Evolutionary conservation across 2,797 vertebrate species (phyloP), one percentile per base, ranked within the genome.

Genomic region (Triplophysa bombifrons): DNA sequence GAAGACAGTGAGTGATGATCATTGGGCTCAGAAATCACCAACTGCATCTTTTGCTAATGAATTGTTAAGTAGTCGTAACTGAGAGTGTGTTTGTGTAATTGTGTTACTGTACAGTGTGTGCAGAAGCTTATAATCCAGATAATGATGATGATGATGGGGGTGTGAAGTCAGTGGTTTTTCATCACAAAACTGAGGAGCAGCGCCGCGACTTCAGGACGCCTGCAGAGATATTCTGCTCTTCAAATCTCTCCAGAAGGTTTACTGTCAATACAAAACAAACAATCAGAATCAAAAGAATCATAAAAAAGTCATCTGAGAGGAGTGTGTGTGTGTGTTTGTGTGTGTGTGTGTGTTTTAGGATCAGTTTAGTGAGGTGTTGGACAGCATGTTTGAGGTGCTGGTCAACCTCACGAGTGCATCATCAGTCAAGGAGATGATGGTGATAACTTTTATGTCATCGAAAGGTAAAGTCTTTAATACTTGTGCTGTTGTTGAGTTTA

Each of bases 391-490:
- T 87, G 96, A 99, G 89, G 95, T 94, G 82, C 87, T 90, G 86
- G 96, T 98, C 86, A 92, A 85, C 91, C 95, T 78, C 90, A 94
- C 77, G 96, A 98, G 74, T 96, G 98, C 87, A 95, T 98, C 88
- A 98, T 99, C 74, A 95, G 98, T 88, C 97, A 98, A 88, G 96
- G 96, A 73, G 96, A 96, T 8, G 96, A 98, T 30, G 96, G 97
- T 80, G 97, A 99, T 92, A 98, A 98, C 82, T 98, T 99, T 88
- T 99, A 99, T 60, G 94, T 99, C 27, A 91, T 98, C 79, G 96
- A 98, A 86, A 91, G 93, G 97, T 97, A 22, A 56, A 63, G 10
- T 46, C 12, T 46, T 46, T 19, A 3, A 1, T 19, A 19, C 41
- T 22, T 50, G n/a, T 22, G 13, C 22, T 46, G 44, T 38, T 20